Evolutionary conservation across 1,140 invertebrate genomes (phyloP).

Genomic region (Papilio glaucus): DNA sequence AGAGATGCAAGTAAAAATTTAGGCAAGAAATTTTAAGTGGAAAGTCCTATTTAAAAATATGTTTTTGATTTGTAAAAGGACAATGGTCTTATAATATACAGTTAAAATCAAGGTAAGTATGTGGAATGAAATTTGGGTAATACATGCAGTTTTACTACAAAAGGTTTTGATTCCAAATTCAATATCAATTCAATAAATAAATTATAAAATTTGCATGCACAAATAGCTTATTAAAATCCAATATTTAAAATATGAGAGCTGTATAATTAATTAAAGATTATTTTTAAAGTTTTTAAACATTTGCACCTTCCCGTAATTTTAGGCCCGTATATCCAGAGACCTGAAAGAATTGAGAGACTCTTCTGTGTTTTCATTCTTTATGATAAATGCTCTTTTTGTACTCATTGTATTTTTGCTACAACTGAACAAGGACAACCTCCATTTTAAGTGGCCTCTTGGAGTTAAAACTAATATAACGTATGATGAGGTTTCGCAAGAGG

Average conservation of each 20-base stretch:
- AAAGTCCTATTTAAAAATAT: not conserved
- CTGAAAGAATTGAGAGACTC: slow-evolving; percentile 96
- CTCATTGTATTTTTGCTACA: slow-evolving; percentile 98
- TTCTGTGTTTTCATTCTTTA: slow-evolving; percentile 98
- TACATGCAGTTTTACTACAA: not conserved
- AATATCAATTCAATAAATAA: not conserved
- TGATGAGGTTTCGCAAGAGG: slow-evolving; percentile 93
- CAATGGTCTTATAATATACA: not conserved
- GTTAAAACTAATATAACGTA: slow-evolving; percentile 97
- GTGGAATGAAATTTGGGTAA: not conserved
- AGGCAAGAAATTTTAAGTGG: not conserved
- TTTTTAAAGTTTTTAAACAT: slow-evolving; percentile 34
- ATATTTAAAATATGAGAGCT: slow-evolving; percentile 2
- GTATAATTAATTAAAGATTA: not conserved
- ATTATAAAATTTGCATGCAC: slow-evolving; percentile 14
- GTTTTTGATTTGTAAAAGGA: not conserved
- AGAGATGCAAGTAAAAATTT: not conserved
- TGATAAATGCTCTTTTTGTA: slow-evolving; percentile 99
- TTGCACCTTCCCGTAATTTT: slow-evolving; percentile 79
- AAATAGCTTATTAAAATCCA: slow-evolving; percentile 2
- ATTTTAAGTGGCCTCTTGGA: slow-evolving; percentile 96
- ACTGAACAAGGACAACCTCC: slow-evolving; percentile 96
- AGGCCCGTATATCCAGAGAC: slow-evolving; percentile 95
- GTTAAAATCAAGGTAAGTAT: not conserved
- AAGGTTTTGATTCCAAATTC: not conserved